A percentile compares a stretch with the other conserved stretches of the same genome.
phyloP scores from a whole-genome alignment of 2,113 vertebrate genomes.

The Cheirogaleus medius region DNA sequence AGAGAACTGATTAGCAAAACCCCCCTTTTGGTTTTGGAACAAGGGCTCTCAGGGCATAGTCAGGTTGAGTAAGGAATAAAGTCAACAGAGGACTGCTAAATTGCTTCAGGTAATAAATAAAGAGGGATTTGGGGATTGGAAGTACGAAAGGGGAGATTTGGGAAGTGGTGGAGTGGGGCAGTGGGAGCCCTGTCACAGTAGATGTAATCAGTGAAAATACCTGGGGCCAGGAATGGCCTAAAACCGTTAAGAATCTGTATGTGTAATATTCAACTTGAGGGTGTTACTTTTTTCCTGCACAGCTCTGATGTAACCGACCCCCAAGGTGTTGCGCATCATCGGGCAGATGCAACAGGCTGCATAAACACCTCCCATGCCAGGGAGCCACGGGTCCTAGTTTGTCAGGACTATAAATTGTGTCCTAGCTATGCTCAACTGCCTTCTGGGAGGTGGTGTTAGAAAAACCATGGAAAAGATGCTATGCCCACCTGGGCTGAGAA shows the following conservation, averaged over 20 bases:
- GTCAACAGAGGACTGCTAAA: neutral
- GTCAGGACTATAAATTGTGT: neutral
- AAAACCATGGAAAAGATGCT: neutral
- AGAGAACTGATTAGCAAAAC: neutral
- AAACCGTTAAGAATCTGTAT: neutral
- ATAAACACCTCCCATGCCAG: rapidly evolving
- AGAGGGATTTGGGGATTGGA: no score
- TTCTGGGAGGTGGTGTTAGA: neutral
- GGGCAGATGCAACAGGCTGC: neutral
- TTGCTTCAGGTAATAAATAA: neutral
- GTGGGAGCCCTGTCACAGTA: neutral
- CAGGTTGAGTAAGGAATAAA: neutral
- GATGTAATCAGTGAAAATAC: neutral
- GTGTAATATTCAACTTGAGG: no score
- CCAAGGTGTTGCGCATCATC: no score
- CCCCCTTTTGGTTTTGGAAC: neutral
- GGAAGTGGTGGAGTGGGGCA: neutral
- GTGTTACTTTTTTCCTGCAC: neutral
- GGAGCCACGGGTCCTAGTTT: rapidly evolving
- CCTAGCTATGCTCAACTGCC: neutral
- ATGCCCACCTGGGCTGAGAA: neutral
- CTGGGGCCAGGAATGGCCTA: neutral
- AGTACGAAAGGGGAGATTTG: neutral
- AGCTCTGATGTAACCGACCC: neutral
- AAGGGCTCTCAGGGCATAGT: neutral